Evolutionary conservation across 2,113 vertebrate genomes (phyloP), one percentile per base, ranked within the genome.

Genomic region (Malaclemys terrapin): DNA sequence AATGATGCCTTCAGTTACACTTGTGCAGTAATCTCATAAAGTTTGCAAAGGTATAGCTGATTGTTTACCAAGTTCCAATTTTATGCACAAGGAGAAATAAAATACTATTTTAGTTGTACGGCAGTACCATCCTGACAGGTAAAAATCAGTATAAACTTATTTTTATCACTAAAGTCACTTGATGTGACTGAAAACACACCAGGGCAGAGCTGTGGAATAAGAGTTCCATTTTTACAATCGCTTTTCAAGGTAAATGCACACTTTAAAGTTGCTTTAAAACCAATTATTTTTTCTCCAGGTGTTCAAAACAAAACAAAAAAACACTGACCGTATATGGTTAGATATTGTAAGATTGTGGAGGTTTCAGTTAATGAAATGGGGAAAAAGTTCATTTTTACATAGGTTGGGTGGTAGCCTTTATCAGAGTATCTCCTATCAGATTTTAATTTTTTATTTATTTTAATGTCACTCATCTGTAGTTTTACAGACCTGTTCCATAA

Each of bases 401-500:
- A 13, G 35, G 38, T 31, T 81, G 85, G 29, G 8, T 62, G 94
- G 65, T 47, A 89, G 31, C 6, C 75, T 85, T 85, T 57, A 50
- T 93, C 53, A 89, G 38, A 75, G 80, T 47, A 88, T 89, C 79
- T 88, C 80, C 45, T 47, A 81, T 45, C 38, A 62, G 5, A 89
- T 94, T 83, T 10, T 96, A 19, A 6, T 85, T 49, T 65, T 93
- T 91, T 54, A 97, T 91, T 96, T 97, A 95, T 91, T 93, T 91
- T 89, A 91, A 82, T 49, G 16, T 57, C 89, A 83, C 82, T 93
- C 93, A 93, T 85, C 80, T 97, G 90, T 84, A 95, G 85, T 93
- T 97, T 49, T 96, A 97, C 82, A 97, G 93, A 95, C 42, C 54
- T 96, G 95, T 96, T 95, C 94, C 88, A 81, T 82, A 82, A 94